Conservation (phyloP, 2,888 invertebrate genomes). For the Empis livida region DNA sequence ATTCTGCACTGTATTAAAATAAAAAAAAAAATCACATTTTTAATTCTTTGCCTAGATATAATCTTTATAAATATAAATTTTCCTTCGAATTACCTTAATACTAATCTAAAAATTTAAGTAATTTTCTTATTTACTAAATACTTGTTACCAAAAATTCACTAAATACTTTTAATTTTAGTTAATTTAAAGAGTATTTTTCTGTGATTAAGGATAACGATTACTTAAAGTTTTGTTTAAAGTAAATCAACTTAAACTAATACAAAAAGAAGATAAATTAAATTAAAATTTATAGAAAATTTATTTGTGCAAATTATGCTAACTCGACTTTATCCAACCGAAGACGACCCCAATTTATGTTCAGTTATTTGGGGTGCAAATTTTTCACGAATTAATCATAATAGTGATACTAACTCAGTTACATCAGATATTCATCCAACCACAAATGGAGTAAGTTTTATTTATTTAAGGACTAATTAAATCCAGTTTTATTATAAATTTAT, state of each 20-base stretch:
- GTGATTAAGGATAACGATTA: background rate
- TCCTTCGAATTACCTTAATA: too few relatives aligned
- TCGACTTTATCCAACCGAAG: slow-evolving; percentile 31
- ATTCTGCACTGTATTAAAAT: too few relatives aligned
- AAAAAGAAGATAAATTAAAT: background rate
- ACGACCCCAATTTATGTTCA: slow-evolving; percentile 33
- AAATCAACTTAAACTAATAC: background rate
- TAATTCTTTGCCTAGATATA: too few relatives aligned
- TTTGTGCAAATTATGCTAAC: slow-evolving; percentile 27
- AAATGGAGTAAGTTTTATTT: slow-evolving; percentile 14
- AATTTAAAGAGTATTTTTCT: too few relatives aligned
- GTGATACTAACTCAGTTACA: slow-evolving; percentile 1
- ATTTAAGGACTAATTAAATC: background rate
- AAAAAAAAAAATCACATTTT: too few relatives aligned
- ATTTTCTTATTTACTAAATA: too few relatives aligned
- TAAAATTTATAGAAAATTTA: background rate
- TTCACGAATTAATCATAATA: slow-evolving; percentile 18
- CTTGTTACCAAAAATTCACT: too few relatives aligned
- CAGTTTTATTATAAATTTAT: too few relatives aligned
- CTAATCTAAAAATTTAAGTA: too few relatives aligned
- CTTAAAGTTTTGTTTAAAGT: too few relatives aligned
- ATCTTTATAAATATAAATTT: too few relatives aligned
- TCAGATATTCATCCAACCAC: slow-evolving; percentile 9
- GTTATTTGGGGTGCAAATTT: slow-evolving; percentile 31
- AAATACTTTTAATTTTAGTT: too few relatives aligned